A percentile compares a stretch with the other conserved stretches of the same genome.
Conservation (phyloP, 1,140 invertebrate species). For the Sycophaga agraensis region DNA sequence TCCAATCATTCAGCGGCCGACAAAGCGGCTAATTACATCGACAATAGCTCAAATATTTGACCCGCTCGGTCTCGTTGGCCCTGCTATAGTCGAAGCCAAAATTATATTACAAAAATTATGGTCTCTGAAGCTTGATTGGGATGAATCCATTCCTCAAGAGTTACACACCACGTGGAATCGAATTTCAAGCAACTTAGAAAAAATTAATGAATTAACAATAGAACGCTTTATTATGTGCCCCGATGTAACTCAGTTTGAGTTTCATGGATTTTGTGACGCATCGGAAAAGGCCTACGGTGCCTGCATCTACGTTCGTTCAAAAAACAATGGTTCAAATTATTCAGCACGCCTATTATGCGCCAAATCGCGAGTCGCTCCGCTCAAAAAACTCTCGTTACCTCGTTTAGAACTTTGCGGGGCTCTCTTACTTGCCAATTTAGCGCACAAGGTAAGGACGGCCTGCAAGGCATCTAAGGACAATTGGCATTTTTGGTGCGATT, state of each 20-base stretch:
- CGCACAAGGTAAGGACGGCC: constrained; percentile 1
- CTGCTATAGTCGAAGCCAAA: constrained; percentile 6
- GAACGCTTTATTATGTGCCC: neutral
- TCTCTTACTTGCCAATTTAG: neutral
- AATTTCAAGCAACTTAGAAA: too few species aligned
- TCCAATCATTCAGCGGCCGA: neutral
- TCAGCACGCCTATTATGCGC: constrained; percentile 23
- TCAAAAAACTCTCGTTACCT: constrained; percentile 25
- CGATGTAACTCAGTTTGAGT: neutral
- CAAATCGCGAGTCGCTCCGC: constrained; percentile 37
- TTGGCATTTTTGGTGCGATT: neutral
- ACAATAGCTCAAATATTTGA: constrained; percentile 24
- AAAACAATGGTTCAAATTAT: neutral
- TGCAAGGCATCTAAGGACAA: neutral
- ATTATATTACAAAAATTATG: constrained; percentile 16
- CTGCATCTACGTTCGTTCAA: constrained; percentile 28
- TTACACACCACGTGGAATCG: neutral
- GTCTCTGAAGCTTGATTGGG: neutral
- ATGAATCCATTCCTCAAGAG: neutral
- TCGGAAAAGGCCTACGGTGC: constrained; percentile 29
- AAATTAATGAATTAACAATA: too few species aligned
- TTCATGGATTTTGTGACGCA: neutral
- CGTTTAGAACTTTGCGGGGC: constrained; percentile 25
- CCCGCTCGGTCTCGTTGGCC: neutral
- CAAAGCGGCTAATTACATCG: constrained; percentile 12